phyloP scores from a whole-genome alignment of 1,140 invertebrate genomes.

The fruit fly (Drosophila melanogaster) region DNA sequence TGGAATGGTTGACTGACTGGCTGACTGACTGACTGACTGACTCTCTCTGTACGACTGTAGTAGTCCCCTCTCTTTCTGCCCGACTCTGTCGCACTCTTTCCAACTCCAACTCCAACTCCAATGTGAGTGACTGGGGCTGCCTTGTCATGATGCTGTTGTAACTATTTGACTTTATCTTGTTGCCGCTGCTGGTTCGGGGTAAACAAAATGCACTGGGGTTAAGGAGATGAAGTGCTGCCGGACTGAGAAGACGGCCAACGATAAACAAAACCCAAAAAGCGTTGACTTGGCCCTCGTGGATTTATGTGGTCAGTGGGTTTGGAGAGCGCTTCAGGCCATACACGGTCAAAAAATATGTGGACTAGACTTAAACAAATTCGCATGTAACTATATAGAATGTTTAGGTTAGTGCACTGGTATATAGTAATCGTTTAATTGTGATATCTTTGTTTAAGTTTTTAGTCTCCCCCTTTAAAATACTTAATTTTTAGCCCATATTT shows the following conservation, averaged over 20 bases:
- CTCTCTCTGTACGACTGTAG: constrained; percentile 1
- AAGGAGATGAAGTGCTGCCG: background rate
- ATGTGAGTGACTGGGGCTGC: constrained; percentile 51
- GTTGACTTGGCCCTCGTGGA: constrained; percentile 36
- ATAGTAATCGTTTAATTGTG: too few species aligned
- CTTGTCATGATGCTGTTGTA: constrained; percentile 71
- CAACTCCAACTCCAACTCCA: background rate
- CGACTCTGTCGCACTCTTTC: constrained; percentile 12
- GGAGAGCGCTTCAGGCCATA: background rate
- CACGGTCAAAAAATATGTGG: background rate
- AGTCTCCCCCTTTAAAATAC: too few species aligned
- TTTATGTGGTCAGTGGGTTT: constrained; percentile 25
- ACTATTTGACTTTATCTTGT: constrained; percentile 79
- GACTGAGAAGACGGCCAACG: constrained; percentile 36
- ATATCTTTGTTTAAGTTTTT: too few species aligned
- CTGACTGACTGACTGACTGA: constrained; percentile 17
- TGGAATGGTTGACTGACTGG: constrained; percentile 24
- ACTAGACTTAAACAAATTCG: background rate
- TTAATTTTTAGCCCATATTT: background rate
- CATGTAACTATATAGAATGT: too few species aligned
- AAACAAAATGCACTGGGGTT: constrained; percentile 48
- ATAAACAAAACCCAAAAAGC: constrained; percentile 65
- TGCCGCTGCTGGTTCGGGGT: constrained; percentile 54
- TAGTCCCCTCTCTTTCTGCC: background rate
- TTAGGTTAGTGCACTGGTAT: too few species aligned